Evolutionary conservation across 37 sponge, comb jelly and placozoan species (phyloP), one percentile per base, ranked within the genome.

Genomic region (Mnemiopsis leidyi): DNA sequence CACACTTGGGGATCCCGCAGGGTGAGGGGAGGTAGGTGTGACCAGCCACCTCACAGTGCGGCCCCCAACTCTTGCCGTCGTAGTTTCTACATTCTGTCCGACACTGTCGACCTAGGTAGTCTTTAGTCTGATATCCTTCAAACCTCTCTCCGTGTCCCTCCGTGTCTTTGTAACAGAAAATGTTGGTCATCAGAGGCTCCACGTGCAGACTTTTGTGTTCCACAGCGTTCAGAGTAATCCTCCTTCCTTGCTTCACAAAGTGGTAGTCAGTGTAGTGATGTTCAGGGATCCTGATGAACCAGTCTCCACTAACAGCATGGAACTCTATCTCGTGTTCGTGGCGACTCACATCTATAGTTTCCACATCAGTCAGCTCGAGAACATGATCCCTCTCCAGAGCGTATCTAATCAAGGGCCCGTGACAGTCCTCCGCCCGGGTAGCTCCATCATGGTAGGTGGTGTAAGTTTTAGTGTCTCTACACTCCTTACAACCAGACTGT

Each of bases 111-210:
- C 79, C 79, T 20, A 31, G 79, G 21, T 16, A 26, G 35, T 77
- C 79, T 36, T 77, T 77, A 20, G 32, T 77, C 18, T 77, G 79
- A 20, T 77, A 77, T 32, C 79, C 79, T 20, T 0, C 18, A 32
- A 77, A 77, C 36, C 79, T 26, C 20, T 26, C 35, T 20, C 79
- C 79, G 33, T 77, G 79, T 26, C 32, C 35, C 79, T 77, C 79
- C 26, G 79, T 77, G 79, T 77, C 79, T 32, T 77, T 77, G 79
- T 77, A 77, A 18, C 79, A 77, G 79, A 34, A 77, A 33, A 77
- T 32, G 36, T 77, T 77, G 33, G 79, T 34, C 1, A 77, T 77
- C 79, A 32, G 34, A 1, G 79, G 79, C 18, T 77, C 79, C 20
- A 77, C 33, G 79, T 31, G 61, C 61, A 48, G 61, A 48, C 61